phyloP scores from a whole-genome alignment of 35 echinoderm and acorn worm genomes.

The Apostichopus japonicus region DNA sequence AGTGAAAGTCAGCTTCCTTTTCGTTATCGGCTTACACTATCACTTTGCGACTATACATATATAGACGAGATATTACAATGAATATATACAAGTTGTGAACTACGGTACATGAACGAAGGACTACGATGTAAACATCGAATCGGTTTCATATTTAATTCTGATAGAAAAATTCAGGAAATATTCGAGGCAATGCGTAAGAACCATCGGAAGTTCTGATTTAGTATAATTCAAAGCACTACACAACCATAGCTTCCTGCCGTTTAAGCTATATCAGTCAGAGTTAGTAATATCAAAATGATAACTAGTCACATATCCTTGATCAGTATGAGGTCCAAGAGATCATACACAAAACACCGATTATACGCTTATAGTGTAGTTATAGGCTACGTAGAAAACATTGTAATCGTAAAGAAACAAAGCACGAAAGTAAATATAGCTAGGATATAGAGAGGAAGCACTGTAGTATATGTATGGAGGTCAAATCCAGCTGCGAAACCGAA shows the following conservation, averaged over 20 bases:
- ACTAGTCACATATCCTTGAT: constrained; percentile 28
- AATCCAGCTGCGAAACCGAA: too few relatives aligned
- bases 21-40: constrained; percentile 23
- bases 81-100: not conserved
- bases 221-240: constrained; percentile 58
- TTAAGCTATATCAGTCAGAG: constrained; percentile 38
- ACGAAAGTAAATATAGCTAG: not conserved
- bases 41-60: not conserved
- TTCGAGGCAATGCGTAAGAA: constrained; percentile 53
- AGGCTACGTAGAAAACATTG: not conserved
- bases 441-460: not conserved
- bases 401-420: not conserved
- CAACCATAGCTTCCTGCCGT: constrained; percentile 28
- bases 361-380: not conserved
- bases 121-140: constrained; percentile 17
- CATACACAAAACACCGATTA: not conserved
- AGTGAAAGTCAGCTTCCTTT: not conserved
- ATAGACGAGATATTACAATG: not conserved
- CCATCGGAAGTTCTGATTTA: constrained; percentile 56
- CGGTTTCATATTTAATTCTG: constrained; percentile 53
- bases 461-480: too few relatives aligned
- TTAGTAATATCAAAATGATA: constrained; percentile 41
- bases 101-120: not conserved
- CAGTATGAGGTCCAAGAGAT: not conserved
- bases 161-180: constrained; percentile 61